Conservation (phyloP, 2,888 invertebrate genomes). For the Pristionchus exspectatus region DNA sequence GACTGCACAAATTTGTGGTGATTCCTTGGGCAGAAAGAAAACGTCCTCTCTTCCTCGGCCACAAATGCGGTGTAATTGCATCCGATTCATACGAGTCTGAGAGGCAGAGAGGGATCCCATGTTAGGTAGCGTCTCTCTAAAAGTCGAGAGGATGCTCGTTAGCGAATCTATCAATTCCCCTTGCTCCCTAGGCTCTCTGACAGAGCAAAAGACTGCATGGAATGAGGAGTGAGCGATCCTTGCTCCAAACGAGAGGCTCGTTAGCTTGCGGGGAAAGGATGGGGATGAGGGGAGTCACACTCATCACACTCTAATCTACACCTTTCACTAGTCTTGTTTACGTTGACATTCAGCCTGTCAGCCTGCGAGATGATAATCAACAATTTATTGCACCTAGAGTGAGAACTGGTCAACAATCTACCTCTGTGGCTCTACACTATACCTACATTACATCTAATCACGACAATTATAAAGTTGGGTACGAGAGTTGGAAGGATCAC, state of each 20-base stretch:
- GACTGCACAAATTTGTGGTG: neutral
- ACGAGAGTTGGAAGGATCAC: neutral
- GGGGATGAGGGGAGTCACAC: neutral
- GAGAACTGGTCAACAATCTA: neutral
- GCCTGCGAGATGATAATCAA: neutral
- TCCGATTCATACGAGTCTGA: neutral
- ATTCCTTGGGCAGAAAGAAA: neutral
- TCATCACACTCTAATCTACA: neutral
- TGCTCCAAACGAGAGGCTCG: neutral
- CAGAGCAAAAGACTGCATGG: neutral
- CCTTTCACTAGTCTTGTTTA: neutral
- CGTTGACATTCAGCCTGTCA: neutral
- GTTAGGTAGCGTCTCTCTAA: neutral
- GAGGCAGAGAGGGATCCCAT: neutral
- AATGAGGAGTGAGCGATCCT: neutral
- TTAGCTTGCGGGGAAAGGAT: neutral
- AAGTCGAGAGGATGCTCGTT: conserved; percentile 5
- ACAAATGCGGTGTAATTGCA: conserved; percentile 1
- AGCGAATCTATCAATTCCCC: neutral
- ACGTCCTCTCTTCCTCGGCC: neutral
- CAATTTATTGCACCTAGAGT: neutral
- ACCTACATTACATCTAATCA: neutral
- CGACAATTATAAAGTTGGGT: neutral
- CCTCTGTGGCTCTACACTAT: neutral
- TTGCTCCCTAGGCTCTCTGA: too few relatives aligned